Base-by-base conservation (phyloP, 2,888 invertebrate genomes). In the Isoperla grammatica region DNA sequence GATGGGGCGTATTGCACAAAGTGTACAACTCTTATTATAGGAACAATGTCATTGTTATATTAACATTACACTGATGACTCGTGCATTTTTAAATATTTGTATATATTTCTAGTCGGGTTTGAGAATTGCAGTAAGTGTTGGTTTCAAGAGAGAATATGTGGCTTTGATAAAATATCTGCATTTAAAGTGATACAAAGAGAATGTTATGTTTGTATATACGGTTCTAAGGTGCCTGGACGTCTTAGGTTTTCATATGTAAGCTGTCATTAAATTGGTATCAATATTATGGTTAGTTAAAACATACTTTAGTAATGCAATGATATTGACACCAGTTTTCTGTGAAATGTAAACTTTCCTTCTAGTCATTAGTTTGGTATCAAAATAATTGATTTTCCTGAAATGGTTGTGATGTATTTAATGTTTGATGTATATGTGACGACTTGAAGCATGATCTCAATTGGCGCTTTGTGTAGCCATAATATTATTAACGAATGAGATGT, bases 161-260 rank as follows among this genome's bases (percentile, higher is more conserved):
- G 42, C 42, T 40, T 40, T 40, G 42, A 40, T 15, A 40, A 40
- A 12, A 40, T 13, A 40, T 29, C 29, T 29, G 29, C 29, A 29
- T 29, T 29, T 29, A 40, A 40, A 13, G n/a, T 13, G 42, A 40
- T 40, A 40, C n/a, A 12, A 15, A 40, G 15, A 40, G 13, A 12
- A 12, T 23, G 12, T 50, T 50, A 29, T 61, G 43, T 57, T 49
- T 58, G 29, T 49, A 23, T 50, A 40, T 40, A 58, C 13, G 39
- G 42, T 22, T 49, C 50, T 56, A 56, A 45, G 54, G 55, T 59
- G 59, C 48, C 60, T 60, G 48, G 23, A 60, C 43, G 48, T 15
- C 49, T 17, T 37, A 50, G 56, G 20, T 55, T 17, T 23, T 35
- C 9, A 48, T 9, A 11, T 35, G 22, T 13, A n/a, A 45, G n/a